These are phyloP conservation scores for Tridacna gigas DNA, from an alignment of 2,888 invertebrate genomes.

Conservation along the genomic window DNA sequence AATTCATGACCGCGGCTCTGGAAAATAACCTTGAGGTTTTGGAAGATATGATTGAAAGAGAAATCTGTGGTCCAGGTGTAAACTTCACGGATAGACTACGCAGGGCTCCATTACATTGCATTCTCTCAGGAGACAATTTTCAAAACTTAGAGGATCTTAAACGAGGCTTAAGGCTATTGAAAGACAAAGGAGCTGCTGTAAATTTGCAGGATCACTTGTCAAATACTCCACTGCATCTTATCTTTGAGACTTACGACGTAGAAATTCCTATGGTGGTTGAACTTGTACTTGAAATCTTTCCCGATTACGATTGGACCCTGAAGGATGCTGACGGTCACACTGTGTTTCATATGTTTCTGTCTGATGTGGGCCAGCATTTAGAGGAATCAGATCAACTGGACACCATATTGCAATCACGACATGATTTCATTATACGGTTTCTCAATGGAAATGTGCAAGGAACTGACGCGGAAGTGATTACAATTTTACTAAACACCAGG, in stretches of 20 bases:
- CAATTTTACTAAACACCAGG: constrained; percentile 30
- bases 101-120: constrained; percentile 34
- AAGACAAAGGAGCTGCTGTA: constrained; percentile 25
- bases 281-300: constrained; percentile 1
- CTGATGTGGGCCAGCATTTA: constrained; percentile 11
- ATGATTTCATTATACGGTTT: not conserved
- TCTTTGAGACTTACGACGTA: constrained; percentile 24
- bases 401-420: not conserved
- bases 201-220: constrained; percentile 37
- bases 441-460: not conserved
- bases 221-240: constrained; percentile 42
- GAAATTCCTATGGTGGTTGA: constrained; percentile 31
- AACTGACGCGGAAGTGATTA: constrained; percentile 9
- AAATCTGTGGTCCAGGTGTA: not conserved
- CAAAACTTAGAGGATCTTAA: constrained; percentile 11
- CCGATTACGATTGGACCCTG: not conserved
- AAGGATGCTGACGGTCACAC: constrained; percentile 31
- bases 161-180: constrained; percentile 9
- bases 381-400: constrained; percentile 8
- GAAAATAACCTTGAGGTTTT: not conserved
- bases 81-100: constrained; percentile 20
- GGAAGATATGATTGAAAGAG: not conserved
- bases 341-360: constrained; percentile 44
- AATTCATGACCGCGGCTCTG: not conserved
- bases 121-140: constrained; percentile 23